Conservation (phyloP, 2,113 vertebrate genomes). For the Hoplias malabaricus region DNA sequence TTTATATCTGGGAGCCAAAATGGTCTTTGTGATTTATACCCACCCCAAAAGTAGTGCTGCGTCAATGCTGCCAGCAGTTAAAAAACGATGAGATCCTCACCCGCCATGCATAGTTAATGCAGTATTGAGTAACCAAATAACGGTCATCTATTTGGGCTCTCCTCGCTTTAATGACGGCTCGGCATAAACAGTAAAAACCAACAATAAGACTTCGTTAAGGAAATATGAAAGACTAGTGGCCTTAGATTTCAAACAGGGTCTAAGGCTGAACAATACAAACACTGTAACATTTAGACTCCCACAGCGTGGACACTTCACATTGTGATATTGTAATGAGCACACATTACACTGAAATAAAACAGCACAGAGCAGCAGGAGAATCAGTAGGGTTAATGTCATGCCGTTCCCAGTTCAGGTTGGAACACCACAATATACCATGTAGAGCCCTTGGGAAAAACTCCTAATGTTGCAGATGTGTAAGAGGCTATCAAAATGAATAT, state of each 20-base stretch:
- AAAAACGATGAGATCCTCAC: slow-evolving; percentile 23
- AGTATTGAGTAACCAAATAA: background rate
- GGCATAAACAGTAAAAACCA: slow-evolving; percentile 18
- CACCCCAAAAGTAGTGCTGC: slow-evolving; percentile 15
- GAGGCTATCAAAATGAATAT: too few relatives aligned
- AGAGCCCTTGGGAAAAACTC: too few relatives aligned
- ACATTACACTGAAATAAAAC: background rate
- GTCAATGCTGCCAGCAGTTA: slow-evolving; percentile 23
- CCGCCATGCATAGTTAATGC: slow-evolving; percentile 31
- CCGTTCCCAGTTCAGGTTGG: too few relatives aligned
- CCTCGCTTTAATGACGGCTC: background rate
- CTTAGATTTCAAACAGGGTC: background rate
- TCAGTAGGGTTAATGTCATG: too few relatives aligned
- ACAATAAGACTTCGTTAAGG: background rate
- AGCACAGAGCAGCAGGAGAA: background rate
- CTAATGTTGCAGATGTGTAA: too few relatives aligned
- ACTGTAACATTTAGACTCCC: background rate
- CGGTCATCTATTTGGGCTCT: background rate
- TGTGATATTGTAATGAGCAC: background rate
- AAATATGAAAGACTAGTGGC: background rate
- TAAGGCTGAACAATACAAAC: background rate
- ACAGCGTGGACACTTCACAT: background rate
- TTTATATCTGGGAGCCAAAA: slow-evolving; percentile 47
- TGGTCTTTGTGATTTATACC: slow-evolving; percentile 48
- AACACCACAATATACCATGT: too few relatives aligned